Evolutionary conservation across 2,113 vertebrate genomes (phyloP).

Genomic region (Lasiurus cinereus): DNA sequence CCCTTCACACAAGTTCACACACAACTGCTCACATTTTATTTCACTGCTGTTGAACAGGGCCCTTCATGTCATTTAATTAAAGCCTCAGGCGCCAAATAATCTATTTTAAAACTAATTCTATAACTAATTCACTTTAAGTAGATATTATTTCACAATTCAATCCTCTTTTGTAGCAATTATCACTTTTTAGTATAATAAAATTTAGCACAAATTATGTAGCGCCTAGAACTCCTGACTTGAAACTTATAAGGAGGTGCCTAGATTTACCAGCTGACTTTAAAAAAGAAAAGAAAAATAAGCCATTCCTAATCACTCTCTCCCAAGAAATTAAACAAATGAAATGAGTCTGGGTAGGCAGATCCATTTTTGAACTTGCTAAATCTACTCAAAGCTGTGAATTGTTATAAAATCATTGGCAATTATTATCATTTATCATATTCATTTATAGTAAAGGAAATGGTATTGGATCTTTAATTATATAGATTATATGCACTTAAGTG

Average conservation of each 20-base stretch:
- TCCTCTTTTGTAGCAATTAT: constrained; percentile 57
- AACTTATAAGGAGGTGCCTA: neutral
- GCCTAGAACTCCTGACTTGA: constrained; percentile 41
- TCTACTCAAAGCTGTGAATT: constrained; percentile 47
- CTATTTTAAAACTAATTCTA: constrained; percentile 83
- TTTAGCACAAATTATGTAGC: constrained; percentile 34
- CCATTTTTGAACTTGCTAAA: constrained; percentile 42
- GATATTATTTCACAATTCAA: constrained; percentile 75
- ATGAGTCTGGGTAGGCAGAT: neutral
- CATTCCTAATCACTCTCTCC: neutral
- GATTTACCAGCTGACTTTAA: neutral
- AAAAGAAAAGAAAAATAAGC: neutral
- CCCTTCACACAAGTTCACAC: neutral
- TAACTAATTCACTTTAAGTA: constrained; percentile 81
- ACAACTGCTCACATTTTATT: constrained; percentile 54
- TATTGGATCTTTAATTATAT: constrained; percentile 60
- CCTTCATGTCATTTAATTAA: constrained; percentile 79
- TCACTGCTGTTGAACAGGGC: constrained; percentile 52
- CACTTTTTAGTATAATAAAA: constrained; percentile 67
- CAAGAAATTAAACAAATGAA: constrained; percentile 57
- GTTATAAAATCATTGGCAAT: constrained; percentile 52
- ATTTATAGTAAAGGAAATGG: constrained; percentile 53
- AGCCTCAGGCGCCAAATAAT: constrained; percentile 79
- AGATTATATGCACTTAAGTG: constrained; percentile 21
- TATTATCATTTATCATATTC: constrained; percentile 65